These are phyloP conservation scores for Calypte anna DNA, from an alignment of 2,113 vertebrate species.

Conservation along the genomic window DNA sequence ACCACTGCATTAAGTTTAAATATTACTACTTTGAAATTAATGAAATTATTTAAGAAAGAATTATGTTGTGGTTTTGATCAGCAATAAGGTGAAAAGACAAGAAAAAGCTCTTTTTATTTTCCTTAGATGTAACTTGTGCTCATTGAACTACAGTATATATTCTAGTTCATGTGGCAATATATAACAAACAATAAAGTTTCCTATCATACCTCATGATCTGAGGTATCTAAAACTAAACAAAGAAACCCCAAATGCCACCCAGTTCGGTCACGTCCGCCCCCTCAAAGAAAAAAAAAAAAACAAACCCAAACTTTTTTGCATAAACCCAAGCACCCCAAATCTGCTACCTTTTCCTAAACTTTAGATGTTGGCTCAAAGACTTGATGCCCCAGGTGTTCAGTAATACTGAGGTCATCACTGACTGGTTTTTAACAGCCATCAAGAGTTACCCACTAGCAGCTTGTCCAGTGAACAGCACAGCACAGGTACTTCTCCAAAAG, in stretches of 20 bases:
- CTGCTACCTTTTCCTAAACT: neutral
- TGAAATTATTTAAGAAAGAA: neutral
- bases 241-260: no score
- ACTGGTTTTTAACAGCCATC: neutral
- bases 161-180: neutral
- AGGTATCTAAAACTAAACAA: neutral
- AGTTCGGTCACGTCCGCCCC: no score
- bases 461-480: neutral
- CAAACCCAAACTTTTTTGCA: neutral
- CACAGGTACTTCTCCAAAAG: neutral
- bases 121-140: neutral
- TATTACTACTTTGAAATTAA: neutral
- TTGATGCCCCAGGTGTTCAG: neutral
- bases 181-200: neutral
- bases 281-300: neutral
- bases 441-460: neutral
- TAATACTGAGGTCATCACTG: neutral
- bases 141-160: neutral
- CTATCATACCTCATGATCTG: neutral
- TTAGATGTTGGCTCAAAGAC: neutral
- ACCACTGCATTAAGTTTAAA: neutral
- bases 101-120: neutral
- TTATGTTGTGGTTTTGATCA: neutral
- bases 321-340: neutral
- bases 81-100: neutral